Base-by-base conservation (phyloP, 2,113 vertebrate genomes). In the Prunella fulvescens region DNA sequence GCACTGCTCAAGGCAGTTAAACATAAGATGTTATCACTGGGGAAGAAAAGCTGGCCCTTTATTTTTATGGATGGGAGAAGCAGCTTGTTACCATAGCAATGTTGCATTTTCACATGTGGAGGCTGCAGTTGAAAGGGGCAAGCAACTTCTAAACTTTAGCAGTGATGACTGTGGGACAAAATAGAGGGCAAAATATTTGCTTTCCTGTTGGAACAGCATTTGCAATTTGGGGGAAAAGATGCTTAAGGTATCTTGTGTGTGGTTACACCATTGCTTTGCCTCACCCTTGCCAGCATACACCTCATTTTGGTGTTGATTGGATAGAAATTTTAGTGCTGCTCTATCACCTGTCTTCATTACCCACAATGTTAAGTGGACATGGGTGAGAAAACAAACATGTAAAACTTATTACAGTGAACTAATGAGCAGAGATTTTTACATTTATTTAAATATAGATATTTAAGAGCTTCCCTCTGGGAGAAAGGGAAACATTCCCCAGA, bases 41-140 rank as follows among this genome's bases (percentile, higher is more conserved):
- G 96, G 97, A 93, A 62, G 95, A 96, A 77, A 37, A 84, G 53
- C 70, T 87, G 60, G 29, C 47, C 42, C 88, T 96, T 95, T 81
- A 90, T 77, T 97, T 96, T 96, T 78, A 90, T 45, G 86, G 64
- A 79, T 33, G 28, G 70, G 23, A 57, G 56, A 88, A 92, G 73
- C 39, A 79, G 62, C 58, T 14, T 20, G 89, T 95, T 92, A 84
- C 86, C 69, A 82, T 91, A 92, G 90, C 83, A 69, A 95, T 81
- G 74, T 56, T 69, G 70, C 84, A 88, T 92, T 97, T 94, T 96
- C 3, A 1, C 62, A 74, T 72, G 92, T 86, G 6, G 39, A 89
- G 57, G 65, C 69, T 81, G 65, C 66, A 47, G 56, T 48, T 87
- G 88, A 96, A 95, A 86, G 86, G 74, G 81, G 72, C 40, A 86